A percentile compares a stretch with the other conserved stretches of the same genome.
phyloP scores from a whole-genome alignment of 2,888 invertebrate genomes.

The Dermolepida albohirtum region DNA sequence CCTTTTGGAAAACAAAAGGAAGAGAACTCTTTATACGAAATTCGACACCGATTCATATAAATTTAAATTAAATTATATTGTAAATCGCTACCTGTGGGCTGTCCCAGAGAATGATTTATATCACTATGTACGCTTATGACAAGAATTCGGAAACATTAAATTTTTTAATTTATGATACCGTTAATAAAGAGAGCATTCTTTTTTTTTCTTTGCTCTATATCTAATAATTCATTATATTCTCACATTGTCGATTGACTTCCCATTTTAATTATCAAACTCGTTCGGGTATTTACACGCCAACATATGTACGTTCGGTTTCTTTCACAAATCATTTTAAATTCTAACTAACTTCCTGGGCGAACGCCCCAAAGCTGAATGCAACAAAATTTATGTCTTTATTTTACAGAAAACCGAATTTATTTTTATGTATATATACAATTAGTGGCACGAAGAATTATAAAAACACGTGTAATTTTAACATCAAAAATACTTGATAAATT shows the following conservation, averaged over 20 bases:
- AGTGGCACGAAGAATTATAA: slow-evolving; percentile 18
- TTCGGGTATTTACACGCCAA: slow-evolving; percentile 4
- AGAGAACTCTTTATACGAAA: too few relatives aligned
- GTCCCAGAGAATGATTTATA: too few relatives aligned
- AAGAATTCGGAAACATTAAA: too few relatives aligned
- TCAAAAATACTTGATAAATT: slow-evolving; percentile 21
- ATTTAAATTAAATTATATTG: too few relatives aligned
- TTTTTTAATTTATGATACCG: too few relatives aligned
- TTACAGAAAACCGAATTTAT: slow-evolving; percentile 15
- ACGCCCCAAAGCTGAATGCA: slow-evolving; percentile 16
- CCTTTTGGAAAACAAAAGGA: too few relatives aligned
- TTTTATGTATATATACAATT: slow-evolving; percentile 11
- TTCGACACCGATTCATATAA: too few relatives aligned
- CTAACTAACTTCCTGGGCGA: slow-evolving; percentile 8
- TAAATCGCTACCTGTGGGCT: too few relatives aligned
- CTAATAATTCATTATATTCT: slow-evolving; percentile 8
- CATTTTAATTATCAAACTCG: slow-evolving; percentile 8
- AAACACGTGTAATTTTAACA: slow-evolving; percentile 22
- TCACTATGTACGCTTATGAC: too few relatives aligned
- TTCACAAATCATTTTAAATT: slow-evolving; percentile 1
- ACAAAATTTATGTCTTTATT: slow-evolving; percentile 26
- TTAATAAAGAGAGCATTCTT: too few relatives aligned
- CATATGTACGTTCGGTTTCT: too few relatives aligned
- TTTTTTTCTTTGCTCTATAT: too few relatives aligned
- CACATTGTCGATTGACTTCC: background rate